phyloP scores from a whole-genome alignment of 2,888 invertebrate species.

The Saturnia pavonia region DNA sequence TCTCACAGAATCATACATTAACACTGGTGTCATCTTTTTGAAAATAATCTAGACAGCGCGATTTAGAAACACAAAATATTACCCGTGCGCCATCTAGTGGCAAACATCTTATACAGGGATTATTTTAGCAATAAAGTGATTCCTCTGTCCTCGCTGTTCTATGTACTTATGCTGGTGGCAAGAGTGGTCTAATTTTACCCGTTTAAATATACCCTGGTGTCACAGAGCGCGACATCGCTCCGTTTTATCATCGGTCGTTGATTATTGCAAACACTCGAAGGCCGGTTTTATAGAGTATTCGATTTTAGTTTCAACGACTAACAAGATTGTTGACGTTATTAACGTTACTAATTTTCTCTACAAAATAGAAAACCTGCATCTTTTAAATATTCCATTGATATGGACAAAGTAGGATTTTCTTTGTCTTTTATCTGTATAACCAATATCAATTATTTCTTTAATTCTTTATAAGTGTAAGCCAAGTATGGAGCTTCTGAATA shows the following conservation, averaged over 20 bases:
- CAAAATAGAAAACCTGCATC: no score
- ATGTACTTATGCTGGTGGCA: conserved; percentile 44
- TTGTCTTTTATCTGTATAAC: no score
- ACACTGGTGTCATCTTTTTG: no score
- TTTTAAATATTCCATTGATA: no score
- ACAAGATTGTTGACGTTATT: not conserved
- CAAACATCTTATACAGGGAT: not conserved
- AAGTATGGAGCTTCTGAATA: no score
- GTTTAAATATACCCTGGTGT: conserved; percentile 70
- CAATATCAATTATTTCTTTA: no score
- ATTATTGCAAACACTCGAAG: conserved; percentile 24
- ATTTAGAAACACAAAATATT: no score
- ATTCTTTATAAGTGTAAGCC: no score
- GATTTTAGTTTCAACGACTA: conserved; percentile 4
- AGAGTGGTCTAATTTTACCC: conserved; percentile 66
- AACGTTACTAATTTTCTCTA: not conserved
- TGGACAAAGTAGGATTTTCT: no score
- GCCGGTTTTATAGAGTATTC: conserved; percentile 13
- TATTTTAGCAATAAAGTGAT: not conserved
- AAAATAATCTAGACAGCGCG: no score
- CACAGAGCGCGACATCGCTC: conserved; percentile 69
- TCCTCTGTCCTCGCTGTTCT: conserved; percentile 1
- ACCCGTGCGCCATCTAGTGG: no score
- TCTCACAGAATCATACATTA: no score
- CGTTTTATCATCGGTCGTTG: conserved; percentile 41